Percentiles rank a stretch among this genome's conserved stretches.
Conservation (phyloP, 2,113 vertebrate genomes). For the Ictalurus furcatus region DNA sequence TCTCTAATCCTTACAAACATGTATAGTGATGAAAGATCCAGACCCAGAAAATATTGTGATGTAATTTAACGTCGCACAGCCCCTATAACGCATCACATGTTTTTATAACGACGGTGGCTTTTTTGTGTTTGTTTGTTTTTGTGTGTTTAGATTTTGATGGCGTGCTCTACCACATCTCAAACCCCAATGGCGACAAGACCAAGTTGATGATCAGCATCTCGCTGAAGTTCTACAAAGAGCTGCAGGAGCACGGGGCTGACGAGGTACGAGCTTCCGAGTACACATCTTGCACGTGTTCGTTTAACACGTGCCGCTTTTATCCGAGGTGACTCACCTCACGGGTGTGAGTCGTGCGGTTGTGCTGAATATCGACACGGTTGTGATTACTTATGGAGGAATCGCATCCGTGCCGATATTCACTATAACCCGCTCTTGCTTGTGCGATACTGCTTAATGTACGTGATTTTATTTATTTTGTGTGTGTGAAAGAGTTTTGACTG, state of each 20-base stretch:
- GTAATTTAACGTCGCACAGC: too few relatives aligned
- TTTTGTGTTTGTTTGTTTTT: not conserved
- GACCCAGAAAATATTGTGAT: too few relatives aligned
- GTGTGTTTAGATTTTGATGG: constrained; percentile 91
- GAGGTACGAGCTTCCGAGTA: constrained; percentile 74
- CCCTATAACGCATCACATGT: not conserved
- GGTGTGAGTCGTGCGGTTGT: not conserved
- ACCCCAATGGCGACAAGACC: constrained; percentile 96
- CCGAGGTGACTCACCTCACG: not conserved
- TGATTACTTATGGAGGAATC: too few relatives aligned
- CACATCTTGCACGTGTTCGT: not conserved
- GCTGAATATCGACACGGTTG: too few relatives aligned
- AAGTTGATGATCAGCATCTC: constrained; percentile 99
- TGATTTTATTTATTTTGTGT: too few relatives aligned
- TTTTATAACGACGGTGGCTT: not conserved
- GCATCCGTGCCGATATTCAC: too few relatives aligned
- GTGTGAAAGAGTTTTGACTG: too few relatives aligned
- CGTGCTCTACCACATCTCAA: constrained; percentile 98
- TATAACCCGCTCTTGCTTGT: too few relatives aligned
- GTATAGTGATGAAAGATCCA: too few relatives aligned
- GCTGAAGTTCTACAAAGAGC: constrained; percentile 99
- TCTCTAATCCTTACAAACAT: too few relatives aligned
- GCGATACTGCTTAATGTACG: too few relatives aligned
- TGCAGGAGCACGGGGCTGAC: constrained; percentile 94
- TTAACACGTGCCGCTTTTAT: not conserved